Evolutionary conservation across 2,888 invertebrate species (phyloP).

Genomic region (Brachylomia viminalis): DNA sequence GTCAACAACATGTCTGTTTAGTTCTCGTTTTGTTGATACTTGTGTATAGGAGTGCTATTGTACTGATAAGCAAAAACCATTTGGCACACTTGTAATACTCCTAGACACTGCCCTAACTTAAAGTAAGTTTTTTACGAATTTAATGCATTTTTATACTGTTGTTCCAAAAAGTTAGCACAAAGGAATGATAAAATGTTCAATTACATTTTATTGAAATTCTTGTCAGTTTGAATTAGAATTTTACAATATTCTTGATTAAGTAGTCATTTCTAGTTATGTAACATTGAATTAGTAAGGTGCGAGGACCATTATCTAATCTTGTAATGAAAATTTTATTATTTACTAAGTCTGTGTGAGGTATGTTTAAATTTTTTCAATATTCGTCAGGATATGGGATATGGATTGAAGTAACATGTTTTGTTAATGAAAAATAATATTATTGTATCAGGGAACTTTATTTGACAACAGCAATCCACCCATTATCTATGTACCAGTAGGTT

Average conservation of each 20-base stretch:
- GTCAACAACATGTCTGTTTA: slow-evolving; percentile 18
- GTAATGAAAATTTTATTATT: slow-evolving; percentile 21
- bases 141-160: slow-evolving; percentile 5
- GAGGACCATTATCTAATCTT: slow-evolving; percentile 51
- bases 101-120: not conserved
- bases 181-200: slow-evolving; percentile 16
- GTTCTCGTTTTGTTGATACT: not conserved
- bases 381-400: slow-evolving; percentile 19
- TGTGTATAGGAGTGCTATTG: slow-evolving; percentile 23
- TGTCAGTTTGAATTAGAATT: slow-evolving; percentile 34
- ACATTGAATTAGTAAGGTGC: slow-evolving; percentile 19
- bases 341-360: slow-evolving; percentile 17
- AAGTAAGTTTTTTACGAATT: not conserved
- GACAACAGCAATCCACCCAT: slow-evolving; percentile 76
- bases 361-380: slow-evolving; percentile 20
- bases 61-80: slow-evolving; percentile 43
- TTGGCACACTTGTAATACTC: slow-evolving; percentile 5
- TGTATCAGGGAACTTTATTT: slow-evolving; percentile 75
- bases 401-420: slow-evolving; percentile 21
- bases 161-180: not conserved
- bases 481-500: slow-evolving; percentile 66
- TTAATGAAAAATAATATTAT: slow-evolving; percentile 55
- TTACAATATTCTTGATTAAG: slow-evolving; percentile 14
- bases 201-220: slow-evolving; percentile 10
- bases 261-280: slow-evolving; percentile 23